A percentile compares a stretch with the other conserved stretches of the same genome.
Conservation (phyloP, 2,797 vertebrate species). For the Thripadectes ignobilis region DNA sequence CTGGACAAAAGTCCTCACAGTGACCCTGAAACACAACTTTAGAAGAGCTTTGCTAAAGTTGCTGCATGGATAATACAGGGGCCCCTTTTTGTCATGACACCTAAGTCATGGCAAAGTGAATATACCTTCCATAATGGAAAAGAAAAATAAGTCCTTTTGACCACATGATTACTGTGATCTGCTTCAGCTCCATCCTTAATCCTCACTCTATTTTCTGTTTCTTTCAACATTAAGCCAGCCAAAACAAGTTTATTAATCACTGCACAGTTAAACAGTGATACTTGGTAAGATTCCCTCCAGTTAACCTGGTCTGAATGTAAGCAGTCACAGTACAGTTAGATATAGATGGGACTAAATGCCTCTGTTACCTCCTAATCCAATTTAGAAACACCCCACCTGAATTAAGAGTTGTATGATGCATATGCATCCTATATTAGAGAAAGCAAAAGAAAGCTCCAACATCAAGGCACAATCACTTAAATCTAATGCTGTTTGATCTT, state of each 20-base stretch:
- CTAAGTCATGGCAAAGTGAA: background rate
- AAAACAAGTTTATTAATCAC: background rate
- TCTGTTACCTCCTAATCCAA: background rate
- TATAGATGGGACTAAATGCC: background rate
- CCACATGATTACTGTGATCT: background rate
- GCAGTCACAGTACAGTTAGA: background rate
- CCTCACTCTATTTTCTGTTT: background rate
- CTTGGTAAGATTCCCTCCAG: background rate
- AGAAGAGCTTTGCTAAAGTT: background rate
- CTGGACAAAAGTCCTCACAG: background rate
- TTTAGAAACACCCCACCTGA: background rate
- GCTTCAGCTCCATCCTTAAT: background rate
- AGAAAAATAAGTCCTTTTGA: background rate
- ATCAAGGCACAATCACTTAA: background rate
- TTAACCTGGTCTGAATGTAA: background rate
- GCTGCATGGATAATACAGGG: background rate
- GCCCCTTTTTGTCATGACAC: background rate
- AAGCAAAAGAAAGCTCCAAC: background rate
- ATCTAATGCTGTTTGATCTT: background rate
- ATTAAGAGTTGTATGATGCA: background rate
- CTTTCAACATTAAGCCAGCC: background rate
- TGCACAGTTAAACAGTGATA: background rate
- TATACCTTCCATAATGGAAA: background rate
- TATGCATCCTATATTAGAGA: background rate
- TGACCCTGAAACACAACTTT: background rate